Evolutionary conservation across 2,888 invertebrate genomes (phyloP).

Genomic region (Lithophane semibrunnea): DNA sequence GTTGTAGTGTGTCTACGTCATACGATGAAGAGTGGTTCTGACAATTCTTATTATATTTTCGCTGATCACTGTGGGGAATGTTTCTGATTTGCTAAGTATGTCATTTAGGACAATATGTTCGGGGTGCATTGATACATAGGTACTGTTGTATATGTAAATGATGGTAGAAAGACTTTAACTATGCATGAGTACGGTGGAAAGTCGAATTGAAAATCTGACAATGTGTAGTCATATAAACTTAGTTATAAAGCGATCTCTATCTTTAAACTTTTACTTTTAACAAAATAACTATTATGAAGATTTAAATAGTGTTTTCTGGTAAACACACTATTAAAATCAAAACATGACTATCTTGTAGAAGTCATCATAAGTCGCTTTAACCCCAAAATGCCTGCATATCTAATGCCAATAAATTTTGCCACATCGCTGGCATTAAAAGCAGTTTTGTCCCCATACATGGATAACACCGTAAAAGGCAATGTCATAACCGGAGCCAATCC

Average conservation of each 20-base stretch:
- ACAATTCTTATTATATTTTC: conserved; percentile 2
- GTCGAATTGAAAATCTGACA: neutral
- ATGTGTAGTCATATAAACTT: neutral
- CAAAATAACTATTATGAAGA: neutral
- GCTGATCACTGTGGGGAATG: neutral
- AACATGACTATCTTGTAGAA: neutral
- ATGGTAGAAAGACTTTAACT: neutral
- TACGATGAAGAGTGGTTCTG: neutral
- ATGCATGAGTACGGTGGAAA: neutral
- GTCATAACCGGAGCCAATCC: conserved; percentile 37
- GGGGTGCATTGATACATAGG: neutral
- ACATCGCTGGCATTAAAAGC: conserved; percentile 1
- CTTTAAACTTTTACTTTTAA: neutral
- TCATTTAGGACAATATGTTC: neutral
- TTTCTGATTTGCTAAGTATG: neutral
- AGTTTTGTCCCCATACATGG: conserved; percentile 11
- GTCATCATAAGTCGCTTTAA: conserved; percentile 15
- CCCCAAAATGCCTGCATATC: conserved; percentile 10
- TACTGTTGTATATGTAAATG: neutral
- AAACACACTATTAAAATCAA: neutral
- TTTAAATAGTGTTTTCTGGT: neutral
- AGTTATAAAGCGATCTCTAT: neutral
- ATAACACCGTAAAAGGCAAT: conserved; percentile 24
- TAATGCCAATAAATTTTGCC: conserved; percentile 8
- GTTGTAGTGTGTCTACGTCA: neutral